These are phyloP conservation scores for Entomobrya proxima DNA, from an alignment of 2,888 invertebrate species.

Conservation along the genomic window DNA sequence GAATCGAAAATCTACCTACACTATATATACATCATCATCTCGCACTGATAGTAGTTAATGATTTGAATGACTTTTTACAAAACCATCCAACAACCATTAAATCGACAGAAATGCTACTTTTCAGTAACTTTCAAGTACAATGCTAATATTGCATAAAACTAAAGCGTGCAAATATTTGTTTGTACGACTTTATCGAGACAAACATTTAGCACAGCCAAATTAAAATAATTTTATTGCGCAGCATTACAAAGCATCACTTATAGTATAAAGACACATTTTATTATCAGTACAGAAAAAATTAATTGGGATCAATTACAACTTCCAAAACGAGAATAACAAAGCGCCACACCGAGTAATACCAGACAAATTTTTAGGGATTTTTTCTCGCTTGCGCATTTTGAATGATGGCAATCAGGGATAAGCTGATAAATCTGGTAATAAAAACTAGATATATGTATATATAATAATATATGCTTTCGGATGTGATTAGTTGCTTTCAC, in stretches of 20 bases:
- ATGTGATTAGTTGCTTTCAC: slow-evolving; percentile 47
- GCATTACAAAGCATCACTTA: neutral
- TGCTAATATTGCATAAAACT: too few relatives aligned
- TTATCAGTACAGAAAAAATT: neutral
- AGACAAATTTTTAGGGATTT: slow-evolving; percentile 17
- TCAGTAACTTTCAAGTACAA: too few relatives aligned
- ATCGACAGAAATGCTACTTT: too few relatives aligned
- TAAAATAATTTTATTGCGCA: slow-evolving; percentile 19
- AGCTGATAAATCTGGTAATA: neutral
- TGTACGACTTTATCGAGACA: too few relatives aligned
- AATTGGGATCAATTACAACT: slow-evolving; percentile 38
- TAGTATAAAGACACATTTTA: slow-evolving; percentile 17
- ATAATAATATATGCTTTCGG: slow-evolving; percentile 35
- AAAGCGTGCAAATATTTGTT: too few relatives aligned
- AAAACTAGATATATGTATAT: neutral
- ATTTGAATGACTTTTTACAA: too few relatives aligned
- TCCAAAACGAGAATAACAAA: slow-evolving; percentile 30
- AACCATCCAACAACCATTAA: too few relatives aligned
- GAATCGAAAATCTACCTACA: slow-evolving; percentile 21
- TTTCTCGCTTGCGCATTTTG: neutral
- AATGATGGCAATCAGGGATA: neutral
- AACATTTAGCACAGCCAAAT: too few relatives aligned
- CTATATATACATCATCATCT: too few relatives aligned
- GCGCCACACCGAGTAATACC: neutral
- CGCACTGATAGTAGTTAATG: too few relatives aligned